These are phyloP conservation scores for Scortum barcoo DNA, from an alignment of 2,113 vertebrate genomes.

Conservation along the genomic window DNA sequence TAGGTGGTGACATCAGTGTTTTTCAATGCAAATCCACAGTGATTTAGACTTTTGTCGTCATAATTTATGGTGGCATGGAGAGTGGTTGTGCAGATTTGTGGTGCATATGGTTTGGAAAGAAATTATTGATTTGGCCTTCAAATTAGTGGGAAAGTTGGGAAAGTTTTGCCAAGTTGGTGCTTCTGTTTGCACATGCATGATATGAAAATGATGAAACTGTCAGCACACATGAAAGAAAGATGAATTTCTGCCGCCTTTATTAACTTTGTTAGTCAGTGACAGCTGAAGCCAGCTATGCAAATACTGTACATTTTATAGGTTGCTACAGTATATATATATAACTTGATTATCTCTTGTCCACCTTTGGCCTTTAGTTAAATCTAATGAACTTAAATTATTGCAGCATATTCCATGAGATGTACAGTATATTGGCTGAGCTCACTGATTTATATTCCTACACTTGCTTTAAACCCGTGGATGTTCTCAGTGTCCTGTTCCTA, in stretches of 20 bases:
- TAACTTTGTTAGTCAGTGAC: constrained; percentile 14
- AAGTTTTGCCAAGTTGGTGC: not conserved
- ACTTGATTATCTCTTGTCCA: constrained; percentile 22
- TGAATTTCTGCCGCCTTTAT: constrained; percentile 26
- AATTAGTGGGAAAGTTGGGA: constrained; percentile 12
- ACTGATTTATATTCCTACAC: constrained; percentile 40
- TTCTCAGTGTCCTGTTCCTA: constrained; percentile 14
- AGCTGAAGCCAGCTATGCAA: constrained; percentile 46
- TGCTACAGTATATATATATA: constrained; percentile 15
- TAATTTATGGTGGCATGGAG: too few relatives aligned
- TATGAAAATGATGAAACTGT: constrained; percentile 14
- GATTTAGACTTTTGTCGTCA: constrained; percentile 21
- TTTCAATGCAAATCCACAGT: constrained; percentile 11
- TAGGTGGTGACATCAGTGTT: not conserved
- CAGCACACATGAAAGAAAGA: not conserved
- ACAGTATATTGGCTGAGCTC: not conserved
- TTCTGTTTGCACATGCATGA: not conserved
- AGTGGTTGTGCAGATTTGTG: constrained; percentile 2
- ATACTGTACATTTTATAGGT: constrained; percentile 3
- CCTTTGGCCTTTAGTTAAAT: constrained; percentile 26
- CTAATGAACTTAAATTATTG: constrained; percentile 25
- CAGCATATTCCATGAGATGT: constrained; percentile 17
- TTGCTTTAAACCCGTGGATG: constrained; percentile 19
- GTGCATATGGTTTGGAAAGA: not conserved
- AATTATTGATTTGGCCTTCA: constrained; percentile 34